Evolutionary conservation across 2,797 vertebrate species (phyloP).

Genomic region (Chiloscyllium punctatum): DNA sequence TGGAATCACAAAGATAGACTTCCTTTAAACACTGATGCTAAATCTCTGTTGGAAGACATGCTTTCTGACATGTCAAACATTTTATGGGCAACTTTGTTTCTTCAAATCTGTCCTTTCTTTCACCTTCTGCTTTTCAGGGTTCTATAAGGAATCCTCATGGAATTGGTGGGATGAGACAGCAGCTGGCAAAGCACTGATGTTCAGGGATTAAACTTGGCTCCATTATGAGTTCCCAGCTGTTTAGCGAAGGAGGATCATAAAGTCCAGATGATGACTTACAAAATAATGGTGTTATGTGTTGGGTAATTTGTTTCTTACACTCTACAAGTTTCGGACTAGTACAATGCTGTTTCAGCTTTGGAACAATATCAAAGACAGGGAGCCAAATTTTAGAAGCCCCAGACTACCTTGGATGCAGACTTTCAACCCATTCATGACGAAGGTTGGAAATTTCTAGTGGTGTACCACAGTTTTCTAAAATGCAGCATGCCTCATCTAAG

Average conservation of each 20-base stretch:
- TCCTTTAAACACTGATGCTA: neutral
- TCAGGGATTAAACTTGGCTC: slow-evolving; percentile 18
- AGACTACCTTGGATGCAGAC: neutral
- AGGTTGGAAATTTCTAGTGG: neutral
- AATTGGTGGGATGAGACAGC: slow-evolving; percentile 22
- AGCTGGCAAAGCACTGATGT: slow-evolving; percentile 14
- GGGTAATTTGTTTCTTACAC: neutral
- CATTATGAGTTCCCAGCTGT: slow-evolving; percentile 31
- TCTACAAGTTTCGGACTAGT: too few relatives aligned
- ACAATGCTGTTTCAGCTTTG: neutral
- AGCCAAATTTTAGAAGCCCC: neutral
- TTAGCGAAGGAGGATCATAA: slow-evolving; percentile 8
- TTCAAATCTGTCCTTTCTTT: slow-evolving; percentile 21
- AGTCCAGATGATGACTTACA: slow-evolving; percentile 21
- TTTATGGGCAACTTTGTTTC: slow-evolving; percentile 2
- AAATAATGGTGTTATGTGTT: neutral
- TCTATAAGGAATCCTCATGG: slow-evolving; percentile 12
- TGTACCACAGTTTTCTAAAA: neutral
- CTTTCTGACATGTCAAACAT: neutral
- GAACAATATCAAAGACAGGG: neutral
- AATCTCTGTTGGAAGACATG: neutral
- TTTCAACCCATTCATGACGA: neutral
- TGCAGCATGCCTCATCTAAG: neutral
- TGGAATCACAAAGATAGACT: slow-evolving; percentile 16
- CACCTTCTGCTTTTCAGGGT: neutral